Percentiles rank a stretch among this genome's conserved stretches.
Conservation (phyloP, 2,113 vertebrate genomes). For the Carassius carassius region DNA sequence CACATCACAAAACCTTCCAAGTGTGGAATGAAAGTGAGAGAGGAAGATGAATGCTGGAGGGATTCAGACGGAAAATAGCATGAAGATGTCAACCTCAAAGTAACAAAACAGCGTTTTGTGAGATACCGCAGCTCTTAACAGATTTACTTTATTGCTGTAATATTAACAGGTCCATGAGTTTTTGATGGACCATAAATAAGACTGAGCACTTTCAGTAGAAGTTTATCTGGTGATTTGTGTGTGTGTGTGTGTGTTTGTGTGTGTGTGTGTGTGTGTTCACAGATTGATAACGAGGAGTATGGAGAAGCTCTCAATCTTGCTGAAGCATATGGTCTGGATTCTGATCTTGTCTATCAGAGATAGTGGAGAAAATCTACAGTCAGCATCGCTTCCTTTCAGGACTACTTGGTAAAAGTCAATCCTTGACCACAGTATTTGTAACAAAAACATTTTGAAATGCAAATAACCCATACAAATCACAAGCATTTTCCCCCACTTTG, state of each 20-base stretch:
- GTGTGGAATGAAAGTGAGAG: background rate
- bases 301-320: slow-evolving; percentile 91
- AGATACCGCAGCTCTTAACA: background rate
- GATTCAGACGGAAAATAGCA: background rate
- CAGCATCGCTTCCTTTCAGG: slow-evolving; percentile 92
- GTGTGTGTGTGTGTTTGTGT: slow-evolving; percentile 36
- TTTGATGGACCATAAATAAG: background rate
- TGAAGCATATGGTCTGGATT: slow-evolving; percentile 89
- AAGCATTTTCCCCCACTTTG: background rate
- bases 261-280: slow-evolving; percentile 46
- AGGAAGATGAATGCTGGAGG: background rate
- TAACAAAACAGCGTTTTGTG: background rate
- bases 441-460: background rate
- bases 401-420: slow-evolving; percentile 85
- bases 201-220: background rate
- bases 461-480: background rate
- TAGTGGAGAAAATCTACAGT: slow-evolving; percentile 96
- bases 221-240: background rate
- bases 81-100: background rate
- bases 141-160: background rate
- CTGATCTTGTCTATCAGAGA: slow-evolving; percentile 95
- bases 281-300: slow-evolving; percentile 98
- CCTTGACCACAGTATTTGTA: too few species aligned
- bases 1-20: background rate
- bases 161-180: background rate